Evolutionary conservation across 2,113 vertebrate genomes (phyloP), one percentile per base, ranked within the genome.

Genomic region (Austrofundulus limnaeus): DNA sequence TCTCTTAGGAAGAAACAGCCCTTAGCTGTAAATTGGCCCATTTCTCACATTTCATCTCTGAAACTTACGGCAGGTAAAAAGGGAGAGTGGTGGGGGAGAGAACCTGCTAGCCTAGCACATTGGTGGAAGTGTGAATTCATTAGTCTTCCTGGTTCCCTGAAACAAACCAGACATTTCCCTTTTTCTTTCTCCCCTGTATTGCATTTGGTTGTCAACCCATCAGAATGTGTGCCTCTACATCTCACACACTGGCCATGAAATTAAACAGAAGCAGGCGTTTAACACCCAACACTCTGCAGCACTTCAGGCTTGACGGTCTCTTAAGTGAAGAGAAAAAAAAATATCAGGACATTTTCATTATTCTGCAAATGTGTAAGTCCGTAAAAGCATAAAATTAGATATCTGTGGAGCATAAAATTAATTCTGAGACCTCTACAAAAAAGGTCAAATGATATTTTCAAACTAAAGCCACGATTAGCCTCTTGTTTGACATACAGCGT

Each of bases 381-480:
- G 61, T 80, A 89, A 88, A 87, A 86, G 80, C 88, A 91, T 87
- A 87, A 90, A 89, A 90, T 89, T 81, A 89, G 86, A 89, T 87
- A 87, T 85, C 85, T 72, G 74, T 81, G 77, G 84, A 89, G 83
- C 87, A 87, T 87, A 87, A 88, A 87, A 91, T 90, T 82, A 85
- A 90, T 89, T 89, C 75, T 47, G 70, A 85, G 80, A 87, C 85
- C 81, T 84, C 80, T 65, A 71, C 67, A 81, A 89, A 81, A 89
- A 86, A 90, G 88, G 87, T 91, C 86, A 84, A 85, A 80, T 84
- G 83, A 90, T 86, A 88, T 90, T 88, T 86, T 84, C 80, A 74
- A 85, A 82, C 82, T 83, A 85, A 88, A 89, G 68, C 84, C 82
- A 70, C 57, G 82, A 86, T 86, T 84, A 89, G 81, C 85, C 81